These are phyloP conservation scores for Eudyptes chrysolophus DNA, from an alignment of 2,113 vertebrate species.

Conservation along the genomic window DNA sequence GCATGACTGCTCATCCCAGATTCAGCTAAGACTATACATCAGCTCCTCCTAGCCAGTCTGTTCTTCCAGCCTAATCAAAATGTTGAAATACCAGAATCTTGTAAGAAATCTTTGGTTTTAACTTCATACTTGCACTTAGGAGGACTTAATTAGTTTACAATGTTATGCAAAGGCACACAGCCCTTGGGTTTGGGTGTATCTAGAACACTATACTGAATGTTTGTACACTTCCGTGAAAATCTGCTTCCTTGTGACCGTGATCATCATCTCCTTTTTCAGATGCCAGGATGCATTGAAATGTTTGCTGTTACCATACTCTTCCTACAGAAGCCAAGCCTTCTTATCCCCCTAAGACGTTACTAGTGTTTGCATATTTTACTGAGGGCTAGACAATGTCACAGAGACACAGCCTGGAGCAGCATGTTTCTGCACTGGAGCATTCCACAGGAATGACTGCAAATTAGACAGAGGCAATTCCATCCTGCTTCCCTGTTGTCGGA, in stretches of 20 bases:
- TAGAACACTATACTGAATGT: not conserved
- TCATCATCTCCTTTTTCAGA: not conserved
- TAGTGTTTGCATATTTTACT: not conserved
- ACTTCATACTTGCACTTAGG: not conserved
- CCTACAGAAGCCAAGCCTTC: not conserved
- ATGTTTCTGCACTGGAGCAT: not conserved
- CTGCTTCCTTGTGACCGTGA: not conserved
- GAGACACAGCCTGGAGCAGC: not conserved
- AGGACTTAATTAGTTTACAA: not conserved
- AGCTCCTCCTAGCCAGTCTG: not conserved
- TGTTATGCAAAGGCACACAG: not conserved
- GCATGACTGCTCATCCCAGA: not conserved
- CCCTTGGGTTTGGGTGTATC: not conserved
- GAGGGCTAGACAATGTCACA: not conserved
- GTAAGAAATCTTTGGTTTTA: not conserved
- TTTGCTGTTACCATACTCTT: not conserved
- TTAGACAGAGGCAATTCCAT: slow-evolving; percentile 28
- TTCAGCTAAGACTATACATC: not conserved
- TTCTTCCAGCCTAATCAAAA: not conserved
- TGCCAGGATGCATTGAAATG: not conserved
- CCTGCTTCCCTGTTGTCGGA: not conserved
- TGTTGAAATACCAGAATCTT: not conserved
- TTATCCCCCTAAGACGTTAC: not conserved
- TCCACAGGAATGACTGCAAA: slow-evolving; percentile 3
- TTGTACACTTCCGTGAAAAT: not conserved